Conservation (phyloP, 1,140 invertebrate species). For the Hetaerina americana region DNA sequence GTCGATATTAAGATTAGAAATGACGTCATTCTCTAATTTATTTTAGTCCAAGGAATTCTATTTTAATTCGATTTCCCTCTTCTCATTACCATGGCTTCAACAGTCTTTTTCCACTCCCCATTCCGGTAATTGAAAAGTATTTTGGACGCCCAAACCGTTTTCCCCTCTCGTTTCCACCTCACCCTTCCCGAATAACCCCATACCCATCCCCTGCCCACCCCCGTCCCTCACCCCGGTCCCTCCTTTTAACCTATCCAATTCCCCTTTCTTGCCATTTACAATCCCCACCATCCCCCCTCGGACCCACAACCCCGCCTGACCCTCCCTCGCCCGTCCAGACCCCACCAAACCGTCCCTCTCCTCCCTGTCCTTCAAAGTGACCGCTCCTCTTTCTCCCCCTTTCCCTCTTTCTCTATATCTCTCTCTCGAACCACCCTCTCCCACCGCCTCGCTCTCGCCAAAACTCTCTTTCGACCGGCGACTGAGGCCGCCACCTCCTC, state of each 20-base stretch:
- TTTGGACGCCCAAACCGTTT: conserved; percentile 19
- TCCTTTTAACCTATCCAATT: background rate
- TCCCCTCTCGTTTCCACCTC: conserved; percentile 4
- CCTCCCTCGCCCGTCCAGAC: background rate
- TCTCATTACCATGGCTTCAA: background rate
- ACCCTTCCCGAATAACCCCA: conserved; percentile 3
- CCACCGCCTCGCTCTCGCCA: too few species aligned
- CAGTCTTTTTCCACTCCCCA: background rate
- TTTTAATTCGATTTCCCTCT: background rate
- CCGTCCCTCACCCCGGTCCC: background rate
- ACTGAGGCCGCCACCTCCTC: too few species aligned
- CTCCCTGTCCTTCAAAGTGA: background rate
- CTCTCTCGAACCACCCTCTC: background rate
- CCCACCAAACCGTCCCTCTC: background rate
- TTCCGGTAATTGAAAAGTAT: background rate
- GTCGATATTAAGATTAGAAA: background rate
- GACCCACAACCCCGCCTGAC: too few species aligned
- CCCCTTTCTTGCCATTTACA: too few species aligned
- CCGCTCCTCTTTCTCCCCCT: background rate
- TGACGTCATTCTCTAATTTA: background rate
- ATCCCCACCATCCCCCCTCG: too few species aligned
- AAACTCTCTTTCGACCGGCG: too few species aligned
- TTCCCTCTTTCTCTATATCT: background rate
- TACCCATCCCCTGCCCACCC: background rate
- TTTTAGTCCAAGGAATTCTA: background rate